Evolutionary conservation across 2,113 vertebrate species (phyloP).

Genomic region (Gobio gobio): DNA sequence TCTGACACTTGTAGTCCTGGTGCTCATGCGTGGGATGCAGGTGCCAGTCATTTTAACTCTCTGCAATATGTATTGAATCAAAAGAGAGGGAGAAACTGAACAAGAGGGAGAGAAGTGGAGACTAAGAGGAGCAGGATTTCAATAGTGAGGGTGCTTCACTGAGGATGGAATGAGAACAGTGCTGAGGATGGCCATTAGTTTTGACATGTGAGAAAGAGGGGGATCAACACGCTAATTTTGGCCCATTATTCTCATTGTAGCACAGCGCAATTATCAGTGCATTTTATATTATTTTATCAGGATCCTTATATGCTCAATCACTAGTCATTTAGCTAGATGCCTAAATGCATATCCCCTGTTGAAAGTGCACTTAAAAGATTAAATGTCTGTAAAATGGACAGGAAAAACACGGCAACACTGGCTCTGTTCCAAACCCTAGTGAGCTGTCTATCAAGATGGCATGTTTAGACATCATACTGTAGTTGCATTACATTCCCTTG

Average conservation of each 20-base stretch:
- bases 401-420: not conserved
- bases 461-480: slow-evolving; percentile 7
- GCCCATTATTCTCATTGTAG: slow-evolving; percentile 14
- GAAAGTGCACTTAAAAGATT: not conserved
- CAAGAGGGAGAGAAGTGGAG: not conserved
- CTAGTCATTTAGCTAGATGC: not conserved
- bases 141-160: slow-evolving; percentile 3
- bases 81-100: not conserved
- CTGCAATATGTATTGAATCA: not conserved
- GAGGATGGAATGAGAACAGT: slow-evolving; percentile 23
- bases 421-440: not conserved
- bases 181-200: slow-evolving; percentile 11
- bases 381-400: not conserved
- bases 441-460: not conserved
- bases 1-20: not conserved
- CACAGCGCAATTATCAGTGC: not conserved
- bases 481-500: no score
- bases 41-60: not conserved
- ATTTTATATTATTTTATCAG: not conserved
- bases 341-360: not conserved
- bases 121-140: slow-evolving; percentile 7
- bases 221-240: not conserved
- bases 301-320: slow-evolving; percentile 11
- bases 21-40: not conserved
- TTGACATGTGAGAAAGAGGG: not conserved